phyloP scores from a whole-genome alignment of 2,888 invertebrate species.

The Parnassius mnemosyne region DNA sequence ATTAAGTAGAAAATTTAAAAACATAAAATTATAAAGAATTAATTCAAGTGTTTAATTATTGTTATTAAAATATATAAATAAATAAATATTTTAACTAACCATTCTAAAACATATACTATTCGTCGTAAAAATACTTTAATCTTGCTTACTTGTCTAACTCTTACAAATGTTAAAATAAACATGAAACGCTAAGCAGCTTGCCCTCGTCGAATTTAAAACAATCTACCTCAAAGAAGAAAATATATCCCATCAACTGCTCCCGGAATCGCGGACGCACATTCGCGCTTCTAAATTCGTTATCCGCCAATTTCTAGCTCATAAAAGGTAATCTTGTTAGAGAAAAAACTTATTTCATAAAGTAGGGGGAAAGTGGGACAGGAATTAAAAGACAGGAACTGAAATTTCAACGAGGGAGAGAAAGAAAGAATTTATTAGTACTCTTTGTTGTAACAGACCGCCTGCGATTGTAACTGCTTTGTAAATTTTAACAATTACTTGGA shows the following conservation, averaged over 20 bases:
- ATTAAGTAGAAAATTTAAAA: no score
- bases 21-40: no score
- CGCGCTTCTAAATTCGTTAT: slow-evolving; percentile 65
- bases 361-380: slow-evolving; percentile 49
- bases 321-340: slow-evolving; percentile 74
- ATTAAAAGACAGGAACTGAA: slow-evolving; percentile 57
- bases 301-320: slow-evolving; percentile 71
- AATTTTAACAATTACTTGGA: slow-evolving; percentile 53
- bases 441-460: slow-evolving; percentile 54
- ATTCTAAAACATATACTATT: no score
- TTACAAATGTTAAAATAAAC: slow-evolving; percentile 37
- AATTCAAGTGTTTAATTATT: no score
- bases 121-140: no score
- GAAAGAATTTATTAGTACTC: slow-evolving; percentile 54
- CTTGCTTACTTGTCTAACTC: no score
- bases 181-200: slow-evolving; percentile 37
- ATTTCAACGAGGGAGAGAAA: slow-evolving; percentile 35
- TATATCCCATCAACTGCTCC: slow-evolving; percentile 35
- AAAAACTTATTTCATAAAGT: slow-evolving; percentile 76
- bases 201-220: slow-evolving; percentile 40
- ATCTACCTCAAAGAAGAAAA: slow-evolving; percentile 36
- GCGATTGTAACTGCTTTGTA: slow-evolving; percentile 57
- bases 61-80: no score
- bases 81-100: no score
- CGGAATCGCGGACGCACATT: slow-evolving; percentile 34